Conservation (phyloP, 2,888 invertebrate species). For the Hylaea fasciaria region DNA sequence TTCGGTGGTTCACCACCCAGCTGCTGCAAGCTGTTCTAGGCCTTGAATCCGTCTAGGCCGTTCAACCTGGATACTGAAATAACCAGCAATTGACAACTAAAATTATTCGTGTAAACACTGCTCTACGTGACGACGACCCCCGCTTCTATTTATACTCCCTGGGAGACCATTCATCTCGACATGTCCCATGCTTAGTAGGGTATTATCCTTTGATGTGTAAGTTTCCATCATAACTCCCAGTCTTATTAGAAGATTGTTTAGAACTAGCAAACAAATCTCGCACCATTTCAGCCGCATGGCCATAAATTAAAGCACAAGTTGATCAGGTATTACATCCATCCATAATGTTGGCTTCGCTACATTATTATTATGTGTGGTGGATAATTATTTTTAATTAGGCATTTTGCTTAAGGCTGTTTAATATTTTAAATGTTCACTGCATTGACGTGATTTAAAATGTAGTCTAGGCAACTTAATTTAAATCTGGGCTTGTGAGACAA, state of each 20-base stretch:
- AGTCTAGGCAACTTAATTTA: constrained; percentile 32
- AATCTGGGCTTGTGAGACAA: constrained; percentile 34
- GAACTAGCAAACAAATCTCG: constrained; percentile 32
- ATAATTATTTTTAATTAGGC: constrained; percentile 47
- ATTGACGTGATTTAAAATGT: constrained; percentile 37
- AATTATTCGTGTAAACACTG: constrained; percentile 45
- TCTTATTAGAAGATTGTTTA: constrained; percentile 10
- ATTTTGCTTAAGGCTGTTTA: constrained; percentile 33
- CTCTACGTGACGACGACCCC: constrained; percentile 47
- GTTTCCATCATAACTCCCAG: constrained; percentile 12
- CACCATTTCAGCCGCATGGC: constrained; percentile 45
- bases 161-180: constrained; percentile 55
- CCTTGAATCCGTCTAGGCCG: constrained; percentile 75
- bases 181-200: constrained; percentile 50
- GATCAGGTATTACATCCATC: constrained; percentile 43
- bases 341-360: constrained; percentile 40
- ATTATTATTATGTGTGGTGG: constrained; percentile 35
- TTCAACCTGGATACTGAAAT: constrained; percentile 71
- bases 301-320: constrained; percentile 49
- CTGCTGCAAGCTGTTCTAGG: constrained; percentile 72
- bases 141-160: constrained; percentile 31
- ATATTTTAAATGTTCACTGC: constrained; percentile 27
- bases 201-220: constrained; percentile 42
- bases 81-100: constrained; percentile 51
- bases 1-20: constrained; percentile 73